Conservation (phyloP, 64 coral and sea anemone species). For the Porites lutea region DNA sequence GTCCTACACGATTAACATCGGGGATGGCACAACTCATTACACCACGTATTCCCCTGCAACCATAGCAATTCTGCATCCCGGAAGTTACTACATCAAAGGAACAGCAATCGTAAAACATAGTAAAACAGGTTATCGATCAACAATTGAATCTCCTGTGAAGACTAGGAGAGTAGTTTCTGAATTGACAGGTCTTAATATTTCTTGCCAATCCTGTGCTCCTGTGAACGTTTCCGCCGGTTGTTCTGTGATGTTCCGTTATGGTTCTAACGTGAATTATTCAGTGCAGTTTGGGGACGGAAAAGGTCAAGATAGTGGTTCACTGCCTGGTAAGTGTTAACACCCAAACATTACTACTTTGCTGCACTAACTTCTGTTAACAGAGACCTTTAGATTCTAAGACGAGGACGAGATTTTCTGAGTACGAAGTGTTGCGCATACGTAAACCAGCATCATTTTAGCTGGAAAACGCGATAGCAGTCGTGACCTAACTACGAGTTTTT, state of each 20-base stretch:
- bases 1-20: not conserved
- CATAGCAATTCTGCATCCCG: not conserved
- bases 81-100: not conserved
- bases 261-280: slow-evolving; percentile 6
- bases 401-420: too few species aligned
- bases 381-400: too few species aligned
- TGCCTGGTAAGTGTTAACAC: slow-evolving; percentile 21
- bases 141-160: not conserved
- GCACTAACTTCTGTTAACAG: not conserved
- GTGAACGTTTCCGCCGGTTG: slow-evolving; percentile 2
- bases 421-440: too few species aligned
- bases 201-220: slow-evolving; percentile 20
- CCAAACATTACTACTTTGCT: not conserved
- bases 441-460: too few species aligned
- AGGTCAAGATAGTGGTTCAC: not conserved
- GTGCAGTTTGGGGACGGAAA: slow-evolving; percentile 15
- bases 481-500: too few species aligned
- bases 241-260: slow-evolving; percentile 16
- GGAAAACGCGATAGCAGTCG: too few species aligned
- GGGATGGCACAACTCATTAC: slow-evolving; percentile 7
- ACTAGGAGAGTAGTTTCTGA: not conserved
- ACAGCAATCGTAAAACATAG: slow-evolving; percentile 27
- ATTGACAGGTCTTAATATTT: not conserved
- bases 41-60: not conserved
- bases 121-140: slow-evolving; percentile 17